phyloP scores from a whole-genome alignment of 2,888 invertebrate species.

The Unio delphinus region DNA sequence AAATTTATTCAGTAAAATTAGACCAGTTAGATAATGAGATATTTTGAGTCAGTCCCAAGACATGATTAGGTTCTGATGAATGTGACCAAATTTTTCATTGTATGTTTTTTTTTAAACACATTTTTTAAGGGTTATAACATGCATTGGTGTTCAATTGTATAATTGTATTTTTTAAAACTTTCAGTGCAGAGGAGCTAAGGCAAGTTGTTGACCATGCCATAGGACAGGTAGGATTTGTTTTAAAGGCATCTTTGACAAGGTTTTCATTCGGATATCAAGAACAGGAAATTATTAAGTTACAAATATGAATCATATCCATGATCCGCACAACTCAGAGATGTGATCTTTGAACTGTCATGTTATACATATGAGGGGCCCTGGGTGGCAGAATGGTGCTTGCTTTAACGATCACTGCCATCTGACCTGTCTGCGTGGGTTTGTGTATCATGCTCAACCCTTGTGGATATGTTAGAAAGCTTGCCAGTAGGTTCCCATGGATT shows the following conservation, averaged over 20 bases:
- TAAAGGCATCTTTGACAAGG: background rate
- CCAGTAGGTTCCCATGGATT: too few relatives aligned
- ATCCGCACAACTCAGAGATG: too few relatives aligned
- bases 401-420: too few relatives aligned
- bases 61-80: background rate
- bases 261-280: background rate
- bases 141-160: too few relatives aligned
- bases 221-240: conserved; percentile 58
- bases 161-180: conserved; percentile 5
- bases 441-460: too few relatives aligned
- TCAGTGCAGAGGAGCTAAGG: conserved; percentile 68
- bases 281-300: background rate
- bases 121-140: too few relatives aligned
- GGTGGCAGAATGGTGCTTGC: too few relatives aligned
- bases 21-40: background rate
- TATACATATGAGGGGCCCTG: too few relatives aligned
- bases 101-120: background rate
- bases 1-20: too few relatives aligned
- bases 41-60: background rate
- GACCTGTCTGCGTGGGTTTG: too few relatives aligned
- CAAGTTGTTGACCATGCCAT: conserved; percentile 70
- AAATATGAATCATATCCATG: background rate
- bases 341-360: too few relatives aligned
- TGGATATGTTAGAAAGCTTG: too few relatives aligned
- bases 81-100: background rate